phyloP scores from a whole-genome alignment of 2,113 vertebrate species.

The Thalassarche chlororhynchos region DNA sequence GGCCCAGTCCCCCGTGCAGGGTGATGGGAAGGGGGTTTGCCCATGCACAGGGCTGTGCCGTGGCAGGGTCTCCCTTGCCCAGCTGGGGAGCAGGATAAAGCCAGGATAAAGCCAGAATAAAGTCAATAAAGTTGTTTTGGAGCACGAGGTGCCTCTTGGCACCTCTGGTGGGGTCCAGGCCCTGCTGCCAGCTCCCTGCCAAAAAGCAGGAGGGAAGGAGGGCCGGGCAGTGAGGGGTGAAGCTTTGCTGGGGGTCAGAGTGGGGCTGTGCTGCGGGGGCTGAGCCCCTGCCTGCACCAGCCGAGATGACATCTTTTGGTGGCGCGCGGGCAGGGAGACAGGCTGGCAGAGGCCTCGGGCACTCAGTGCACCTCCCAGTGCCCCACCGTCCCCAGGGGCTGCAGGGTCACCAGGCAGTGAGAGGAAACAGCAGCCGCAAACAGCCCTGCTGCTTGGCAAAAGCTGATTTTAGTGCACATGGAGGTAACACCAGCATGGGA shows the following conservation, averaged over 20 bases:
- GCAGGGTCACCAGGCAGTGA: background rate
- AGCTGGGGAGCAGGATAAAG: background rate
- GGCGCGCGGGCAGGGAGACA: accelerated
- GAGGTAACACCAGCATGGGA: accelerated
- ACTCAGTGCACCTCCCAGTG: background rate
- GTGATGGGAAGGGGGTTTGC: background rate
- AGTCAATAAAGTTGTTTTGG: background rate
- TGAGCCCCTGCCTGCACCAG: background rate
- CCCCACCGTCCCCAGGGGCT: background rate
- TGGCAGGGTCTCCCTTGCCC: background rate
- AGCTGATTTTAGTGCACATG: background rate
- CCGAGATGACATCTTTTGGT: accelerated
- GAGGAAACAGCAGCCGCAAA: accelerated
- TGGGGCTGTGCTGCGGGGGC: background rate
- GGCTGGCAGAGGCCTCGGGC: background rate
- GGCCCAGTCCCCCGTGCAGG: too few relatives aligned
- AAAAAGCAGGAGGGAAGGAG: background rate
- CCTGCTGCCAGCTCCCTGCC: background rate
- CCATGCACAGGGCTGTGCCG: accelerated
- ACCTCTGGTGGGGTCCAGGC: background rate
- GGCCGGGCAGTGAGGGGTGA: accelerated
- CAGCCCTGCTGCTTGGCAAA: background rate
- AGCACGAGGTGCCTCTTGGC: background rate
- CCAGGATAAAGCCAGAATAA: background rate
- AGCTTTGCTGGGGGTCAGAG: background rate